Evolutionary conservation across 2,113 vertebrate genomes (phyloP).

Genomic region (Vulpes lagopus): DNA sequence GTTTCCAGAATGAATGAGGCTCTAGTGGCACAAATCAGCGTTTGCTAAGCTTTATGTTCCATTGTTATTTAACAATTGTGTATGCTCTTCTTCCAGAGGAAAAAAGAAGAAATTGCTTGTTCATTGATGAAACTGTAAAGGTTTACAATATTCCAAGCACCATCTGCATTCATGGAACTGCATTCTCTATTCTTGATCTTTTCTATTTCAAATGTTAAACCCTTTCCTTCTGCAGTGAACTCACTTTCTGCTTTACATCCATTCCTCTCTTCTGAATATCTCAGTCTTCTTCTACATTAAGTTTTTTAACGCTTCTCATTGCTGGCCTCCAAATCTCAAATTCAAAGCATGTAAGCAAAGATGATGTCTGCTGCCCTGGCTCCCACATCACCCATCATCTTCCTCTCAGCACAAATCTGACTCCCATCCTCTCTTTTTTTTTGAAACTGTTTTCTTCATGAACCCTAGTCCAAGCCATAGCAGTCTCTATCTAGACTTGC

Average conservation of each 20-base stretch:
- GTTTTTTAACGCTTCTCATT: neutral
- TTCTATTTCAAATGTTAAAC: slow-evolving; percentile 42
- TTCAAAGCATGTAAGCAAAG: neutral
- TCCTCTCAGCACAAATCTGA: neutral
- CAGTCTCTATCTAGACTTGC: neutral
- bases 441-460: neutral
- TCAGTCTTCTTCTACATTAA: neutral
- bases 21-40: neutral
- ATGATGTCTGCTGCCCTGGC: accelerated
- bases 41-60: neutral
- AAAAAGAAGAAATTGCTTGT: neutral
- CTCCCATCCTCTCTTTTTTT: neutral
- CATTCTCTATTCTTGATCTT: neutral
- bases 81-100: neutral
- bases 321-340: neutral
- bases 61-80: neutral
- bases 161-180: neutral
- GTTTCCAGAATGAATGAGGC: neutral
- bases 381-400: neutral
- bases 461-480: neutral
- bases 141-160: neutral
- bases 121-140: slow-evolving; percentile 23
- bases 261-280: slow-evolving; percentile 30
- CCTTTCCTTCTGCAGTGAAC: neutral
- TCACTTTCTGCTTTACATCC: neutral